These are phyloP conservation scores for human DNA, from an alignment of 2,113 vertebrate genomes.

Conservation along the genomic window DNA sequence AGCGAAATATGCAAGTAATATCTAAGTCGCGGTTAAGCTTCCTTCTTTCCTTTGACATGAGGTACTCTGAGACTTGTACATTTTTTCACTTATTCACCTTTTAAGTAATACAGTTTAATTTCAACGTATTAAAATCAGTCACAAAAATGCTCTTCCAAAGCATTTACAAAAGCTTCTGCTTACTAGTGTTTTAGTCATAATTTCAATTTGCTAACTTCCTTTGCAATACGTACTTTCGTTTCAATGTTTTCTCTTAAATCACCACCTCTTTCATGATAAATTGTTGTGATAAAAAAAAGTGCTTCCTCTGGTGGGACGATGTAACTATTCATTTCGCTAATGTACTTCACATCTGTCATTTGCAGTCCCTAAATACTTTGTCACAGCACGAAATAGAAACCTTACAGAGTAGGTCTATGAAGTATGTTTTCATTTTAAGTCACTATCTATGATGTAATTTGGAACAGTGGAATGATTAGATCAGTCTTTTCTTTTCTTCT, in stretches of 20 bases:
- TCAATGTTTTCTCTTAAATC: constrained; percentile 61
- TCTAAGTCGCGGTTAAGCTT: not conserved
- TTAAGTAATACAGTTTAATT: constrained; percentile 40
- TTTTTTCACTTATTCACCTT: not conserved
- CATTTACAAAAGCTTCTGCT: not conserved
- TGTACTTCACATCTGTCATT: constrained; percentile 62
- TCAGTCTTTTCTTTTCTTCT: constrained; percentile 18
- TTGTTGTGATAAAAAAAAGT: constrained; percentile 47
- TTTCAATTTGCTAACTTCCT: constrained; percentile 42
- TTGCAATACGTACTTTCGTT: constrained; percentile 13
- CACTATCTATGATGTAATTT: constrained; percentile 63
- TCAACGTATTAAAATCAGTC: constrained; percentile 50
- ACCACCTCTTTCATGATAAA: constrained; percentile 63
- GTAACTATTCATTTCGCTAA: constrained; percentile 67
- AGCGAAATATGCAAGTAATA: not conserved
- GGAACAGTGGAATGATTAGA: constrained; percentile 55
- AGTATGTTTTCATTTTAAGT: constrained; percentile 56
- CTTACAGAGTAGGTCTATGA: not conserved
- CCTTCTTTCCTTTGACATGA: not conserved
- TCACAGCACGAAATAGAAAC: constrained; percentile 50
- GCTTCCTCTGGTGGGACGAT: constrained; percentile 63
- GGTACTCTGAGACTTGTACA: not conserved
- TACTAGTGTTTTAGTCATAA: not conserved
- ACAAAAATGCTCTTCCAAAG: not conserved
- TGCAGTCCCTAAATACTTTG: constrained; percentile 55